Evolutionary conservation across 2,113 vertebrate species (phyloP).

Genomic region (Arizona elegans): DNA sequence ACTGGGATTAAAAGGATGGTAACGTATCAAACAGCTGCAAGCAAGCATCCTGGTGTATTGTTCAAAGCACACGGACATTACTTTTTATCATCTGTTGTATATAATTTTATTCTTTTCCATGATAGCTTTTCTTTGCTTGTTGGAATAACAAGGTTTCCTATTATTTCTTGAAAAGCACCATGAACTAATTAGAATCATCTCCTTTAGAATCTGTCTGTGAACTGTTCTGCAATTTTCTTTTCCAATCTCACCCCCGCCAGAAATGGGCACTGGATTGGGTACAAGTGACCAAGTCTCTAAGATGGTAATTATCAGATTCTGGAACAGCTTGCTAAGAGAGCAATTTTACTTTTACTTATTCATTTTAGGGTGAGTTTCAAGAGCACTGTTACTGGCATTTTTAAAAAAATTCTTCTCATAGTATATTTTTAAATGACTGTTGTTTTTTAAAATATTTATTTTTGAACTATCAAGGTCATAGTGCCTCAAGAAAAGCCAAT

Average conservation of each 20-base stretch:
- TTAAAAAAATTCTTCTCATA: neutral
- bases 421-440: neutral
- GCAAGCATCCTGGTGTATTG: neutral
- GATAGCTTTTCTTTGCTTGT: neutral
- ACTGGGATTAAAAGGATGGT: neutral
- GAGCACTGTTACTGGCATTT: neutral
- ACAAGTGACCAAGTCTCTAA: neutral
- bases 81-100: neutral
- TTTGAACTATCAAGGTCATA: neutral
- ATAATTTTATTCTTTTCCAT: neutral
- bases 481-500: neutral
- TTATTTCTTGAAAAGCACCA: neutral
- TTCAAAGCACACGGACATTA: neutral
- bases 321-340: neutral
- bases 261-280: neutral
- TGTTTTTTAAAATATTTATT: neutral
- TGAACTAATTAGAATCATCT: neutral
- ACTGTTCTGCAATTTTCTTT: neutral
- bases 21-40: neutral
- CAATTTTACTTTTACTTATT: neutral
- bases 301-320: neutral
- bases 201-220: neutral
- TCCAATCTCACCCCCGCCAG: neutral
- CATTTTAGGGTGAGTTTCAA: neutral
- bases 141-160: neutral